Conservation (phyloP, 2,888 invertebrate genomes). For the Perdita meconis region DNA sequence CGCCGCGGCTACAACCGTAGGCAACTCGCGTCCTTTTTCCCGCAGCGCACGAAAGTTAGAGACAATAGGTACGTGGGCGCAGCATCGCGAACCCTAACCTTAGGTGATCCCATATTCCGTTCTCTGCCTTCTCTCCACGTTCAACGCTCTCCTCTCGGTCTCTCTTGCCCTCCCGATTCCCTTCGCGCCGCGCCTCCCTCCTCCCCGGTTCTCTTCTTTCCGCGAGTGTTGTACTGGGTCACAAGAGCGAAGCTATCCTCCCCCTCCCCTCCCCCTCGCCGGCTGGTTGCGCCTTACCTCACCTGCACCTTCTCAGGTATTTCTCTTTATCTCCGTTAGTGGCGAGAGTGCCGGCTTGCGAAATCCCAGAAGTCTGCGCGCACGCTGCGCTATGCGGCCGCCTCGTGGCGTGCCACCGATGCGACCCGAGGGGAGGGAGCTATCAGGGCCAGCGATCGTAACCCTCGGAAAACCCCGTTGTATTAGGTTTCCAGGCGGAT, state of each 20-base stretch:
- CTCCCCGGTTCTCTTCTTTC: constrained; percentile 48
- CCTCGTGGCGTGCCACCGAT: constrained; percentile 54
- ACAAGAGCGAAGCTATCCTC: constrained; percentile 52
- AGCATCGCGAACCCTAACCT: constrained; percentile 82
- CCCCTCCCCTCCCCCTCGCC: constrained; percentile 65
- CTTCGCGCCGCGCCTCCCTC: constrained; percentile 50
- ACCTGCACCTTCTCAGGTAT: constrained; percentile 80
- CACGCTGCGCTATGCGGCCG: constrained; percentile 57
- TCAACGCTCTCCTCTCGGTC: constrained; percentile 62
- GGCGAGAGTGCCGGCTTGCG: constrained; percentile 76
- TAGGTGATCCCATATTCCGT: constrained; percentile 82
- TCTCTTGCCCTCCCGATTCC: constrained; percentile 58
- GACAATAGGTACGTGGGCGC: constrained; percentile 82
- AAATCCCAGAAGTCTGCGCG: constrained; percentile 74
- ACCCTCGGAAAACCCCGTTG: constrained; percentile 51
- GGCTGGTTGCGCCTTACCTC: constrained; percentile 75
- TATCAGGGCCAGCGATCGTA: constrained; percentile 49
- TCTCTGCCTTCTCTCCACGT: constrained; percentile 67
- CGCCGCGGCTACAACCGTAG: constrained; percentile 61
- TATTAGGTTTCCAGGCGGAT: constrained; percentile 21
- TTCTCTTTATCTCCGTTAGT: constrained; percentile 76
- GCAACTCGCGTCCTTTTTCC: constrained; percentile 75
- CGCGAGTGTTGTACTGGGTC: constrained; percentile 48
- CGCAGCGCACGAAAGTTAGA: constrained; percentile 72
- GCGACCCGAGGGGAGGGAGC: constrained; percentile 27